A percentile compares a stretch with the other conserved stretches of the same genome.
Conservation (phyloP, 2,113 vertebrate species). For the Aythya baeri region DNA sequence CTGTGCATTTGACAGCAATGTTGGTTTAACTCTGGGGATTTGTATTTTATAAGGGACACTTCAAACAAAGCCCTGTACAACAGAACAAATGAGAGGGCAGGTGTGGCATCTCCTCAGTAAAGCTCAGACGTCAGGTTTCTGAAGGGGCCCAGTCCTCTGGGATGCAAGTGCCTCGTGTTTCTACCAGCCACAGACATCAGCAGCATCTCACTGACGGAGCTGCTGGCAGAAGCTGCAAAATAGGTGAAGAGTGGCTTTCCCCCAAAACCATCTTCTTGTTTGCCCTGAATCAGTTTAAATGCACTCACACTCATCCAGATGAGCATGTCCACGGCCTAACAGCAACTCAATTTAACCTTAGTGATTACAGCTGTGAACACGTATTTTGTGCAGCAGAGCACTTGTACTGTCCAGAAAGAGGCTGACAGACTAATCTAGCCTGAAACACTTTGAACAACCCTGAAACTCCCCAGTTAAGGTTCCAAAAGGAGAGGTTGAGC, state of each 20-base stretch:
- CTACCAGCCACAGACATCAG: too few species aligned
- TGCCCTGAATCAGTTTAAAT: neutral
- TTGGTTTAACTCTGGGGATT: too few species aligned
- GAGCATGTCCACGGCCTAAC: neutral
- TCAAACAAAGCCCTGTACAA: rapidly evolving
- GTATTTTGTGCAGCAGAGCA: rapidly evolving
- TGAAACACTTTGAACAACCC: neutral
- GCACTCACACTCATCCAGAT: rapidly evolving
- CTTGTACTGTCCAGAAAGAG: neutral
- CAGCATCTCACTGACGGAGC: neutral
- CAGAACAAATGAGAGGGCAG: neutral
- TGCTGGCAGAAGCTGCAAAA: neutral
- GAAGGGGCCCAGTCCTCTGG: rapidly evolving
- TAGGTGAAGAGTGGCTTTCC: neutral
- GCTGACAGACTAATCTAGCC: neutral
- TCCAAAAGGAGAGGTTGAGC: neutral
- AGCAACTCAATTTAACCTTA: rapidly evolving
- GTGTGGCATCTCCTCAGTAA: too few species aligned
- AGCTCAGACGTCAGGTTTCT: neutral
- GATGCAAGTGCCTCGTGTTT: too few species aligned
- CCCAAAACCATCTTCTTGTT: neutral
- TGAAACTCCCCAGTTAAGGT: neutral
- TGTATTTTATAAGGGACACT: rapidly evolving
- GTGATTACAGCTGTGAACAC: rapidly evolving
- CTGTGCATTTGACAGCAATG: rapidly evolving